phyloP scores from a whole-genome alignment of 35 echinoderm and acorn worm species.

The Lytechinus pictus region DNA sequence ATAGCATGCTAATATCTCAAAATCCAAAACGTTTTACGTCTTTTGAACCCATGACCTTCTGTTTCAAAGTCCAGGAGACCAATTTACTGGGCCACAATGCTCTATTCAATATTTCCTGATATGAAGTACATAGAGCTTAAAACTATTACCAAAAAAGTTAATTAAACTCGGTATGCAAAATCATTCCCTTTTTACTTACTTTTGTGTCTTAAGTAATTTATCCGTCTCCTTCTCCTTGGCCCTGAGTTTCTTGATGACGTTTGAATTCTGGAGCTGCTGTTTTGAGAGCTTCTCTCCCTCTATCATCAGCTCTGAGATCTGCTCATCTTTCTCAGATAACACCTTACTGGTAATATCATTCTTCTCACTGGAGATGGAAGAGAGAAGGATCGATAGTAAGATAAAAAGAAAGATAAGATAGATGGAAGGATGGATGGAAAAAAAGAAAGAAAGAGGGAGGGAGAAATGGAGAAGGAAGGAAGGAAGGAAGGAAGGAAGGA shows the following conservation, averaged over 20 bases:
- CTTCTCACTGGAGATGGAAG: slow-evolving; percentile 51
- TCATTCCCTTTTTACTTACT: slow-evolving; percentile 59
- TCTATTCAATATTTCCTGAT: no score
- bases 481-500: not conserved
- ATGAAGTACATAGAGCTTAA: no score
- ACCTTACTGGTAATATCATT: slow-evolving; percentile 57
- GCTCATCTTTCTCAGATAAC: slow-evolving; percentile 77
- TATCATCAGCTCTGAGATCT: slow-evolving; percentile 63
- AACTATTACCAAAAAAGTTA: no score
- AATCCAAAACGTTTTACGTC: no score
- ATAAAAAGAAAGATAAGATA: not conserved
- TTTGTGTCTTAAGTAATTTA: slow-evolving; percentile 70
- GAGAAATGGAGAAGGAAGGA: not conserved
- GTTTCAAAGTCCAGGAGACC: no score
- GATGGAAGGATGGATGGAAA: not conserved
- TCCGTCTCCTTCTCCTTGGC: slow-evolving; percentile 89
- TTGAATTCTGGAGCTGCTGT: slow-evolving; percentile 95
- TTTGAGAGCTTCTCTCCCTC: slow-evolving; percentile 92
- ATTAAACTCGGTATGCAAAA: no score
- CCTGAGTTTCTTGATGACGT: slow-evolving; percentile 90
- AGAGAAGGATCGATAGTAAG: not conserved
- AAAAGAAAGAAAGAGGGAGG: not conserved
- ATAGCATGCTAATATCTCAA: no score
- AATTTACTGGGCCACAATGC: no score
- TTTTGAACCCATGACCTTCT: no score